Percentiles rank a stretch among this genome's conserved stretches.
phyloP scores from a whole-genome alignment of 2,797 vertebrate genomes.

The Brachyrhaphis roseni region DNA sequence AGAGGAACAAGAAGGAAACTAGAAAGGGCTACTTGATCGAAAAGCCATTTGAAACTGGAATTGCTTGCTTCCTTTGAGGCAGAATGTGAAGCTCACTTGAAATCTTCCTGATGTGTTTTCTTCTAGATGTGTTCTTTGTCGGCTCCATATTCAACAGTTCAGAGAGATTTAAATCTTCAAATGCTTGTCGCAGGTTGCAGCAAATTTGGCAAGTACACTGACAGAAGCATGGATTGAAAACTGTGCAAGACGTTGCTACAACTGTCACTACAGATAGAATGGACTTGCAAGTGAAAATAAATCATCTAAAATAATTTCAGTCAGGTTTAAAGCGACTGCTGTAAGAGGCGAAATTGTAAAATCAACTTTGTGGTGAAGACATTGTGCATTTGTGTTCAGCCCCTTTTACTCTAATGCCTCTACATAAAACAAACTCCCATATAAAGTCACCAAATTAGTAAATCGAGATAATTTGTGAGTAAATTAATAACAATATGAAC shows the following conservation, averaged over 20 bases:
- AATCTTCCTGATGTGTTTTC: conserved; percentile 7
- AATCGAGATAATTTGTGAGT: neutral
- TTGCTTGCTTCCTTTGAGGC: conserved; percentile 9
- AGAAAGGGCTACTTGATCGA: conserved; percentile 4
- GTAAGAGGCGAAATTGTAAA: neutral
- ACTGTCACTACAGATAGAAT: conserved; percentile 9
- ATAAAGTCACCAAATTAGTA: neutral
- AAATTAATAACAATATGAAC: neutral
- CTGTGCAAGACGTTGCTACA: conserved; percentile 11
- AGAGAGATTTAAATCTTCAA: conserved; percentile 2
- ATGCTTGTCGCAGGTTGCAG: neutral
- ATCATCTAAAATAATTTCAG: neutral
- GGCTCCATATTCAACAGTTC: neutral
- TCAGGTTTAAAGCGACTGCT: neutral
- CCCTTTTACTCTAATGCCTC: neutral
- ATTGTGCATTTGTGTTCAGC: neutral
- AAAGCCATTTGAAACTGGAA: conserved; percentile 11
- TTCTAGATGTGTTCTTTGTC: conserved; percentile 17
- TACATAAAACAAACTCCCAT: neutral
- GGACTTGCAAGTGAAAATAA: neutral
- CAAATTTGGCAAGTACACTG: conserved; percentile 6
- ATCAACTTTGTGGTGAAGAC: neutral
- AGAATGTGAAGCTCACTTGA: conserved; percentile 7
- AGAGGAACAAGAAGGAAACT: conserved; percentile 7
- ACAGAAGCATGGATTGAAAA: conserved; percentile 13